phyloP scores from a whole-genome alignment of 2,888 invertebrate genomes.

The Colletes collaris region DNA sequence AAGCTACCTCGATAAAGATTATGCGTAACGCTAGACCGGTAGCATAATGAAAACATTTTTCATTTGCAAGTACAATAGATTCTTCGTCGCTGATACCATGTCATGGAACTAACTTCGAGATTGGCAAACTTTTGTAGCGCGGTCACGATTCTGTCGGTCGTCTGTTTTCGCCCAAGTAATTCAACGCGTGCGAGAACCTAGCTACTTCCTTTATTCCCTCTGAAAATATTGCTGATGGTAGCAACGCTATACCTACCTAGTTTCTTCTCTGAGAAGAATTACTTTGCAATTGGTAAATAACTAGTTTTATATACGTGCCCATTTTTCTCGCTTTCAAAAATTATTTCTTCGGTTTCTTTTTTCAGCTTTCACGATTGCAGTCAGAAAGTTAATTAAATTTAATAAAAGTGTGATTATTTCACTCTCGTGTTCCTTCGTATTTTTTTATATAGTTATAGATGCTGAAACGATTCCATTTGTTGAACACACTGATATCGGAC shows the following conservation, averaged over 20 bases:
- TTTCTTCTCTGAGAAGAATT: neutral
- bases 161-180: constrained; percentile 5
- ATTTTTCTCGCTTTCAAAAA: too few relatives aligned
- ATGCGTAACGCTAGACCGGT: constrained; percentile 5
- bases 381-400: too few relatives aligned
- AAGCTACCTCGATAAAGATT: constrained; percentile 15
- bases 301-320: too few relatives aligned
- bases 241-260: neutral
- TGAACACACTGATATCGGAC: too few relatives aligned
- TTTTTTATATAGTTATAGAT: too few relatives aligned
- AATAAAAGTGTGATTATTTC: too few relatives aligned
- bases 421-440: too few relatives aligned
- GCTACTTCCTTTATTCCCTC: neutral
- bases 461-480: too few relatives aligned
- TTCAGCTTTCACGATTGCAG: too few relatives aligned
- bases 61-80: constrained; percentile 54
- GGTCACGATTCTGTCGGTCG: constrained; percentile 13
- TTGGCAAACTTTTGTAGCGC: constrained; percentile 46
- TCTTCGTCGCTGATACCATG: constrained; percentile 5
- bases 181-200: neutral
- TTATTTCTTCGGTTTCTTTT: too few relatives aligned
- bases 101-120: constrained; percentile 31
- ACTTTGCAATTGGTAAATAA: too few relatives aligned
- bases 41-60: constrained; percentile 31
- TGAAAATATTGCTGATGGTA: neutral